Conservation (phyloP, 2,888 invertebrate genomes). For the Cataglyphis albicans region DNA sequence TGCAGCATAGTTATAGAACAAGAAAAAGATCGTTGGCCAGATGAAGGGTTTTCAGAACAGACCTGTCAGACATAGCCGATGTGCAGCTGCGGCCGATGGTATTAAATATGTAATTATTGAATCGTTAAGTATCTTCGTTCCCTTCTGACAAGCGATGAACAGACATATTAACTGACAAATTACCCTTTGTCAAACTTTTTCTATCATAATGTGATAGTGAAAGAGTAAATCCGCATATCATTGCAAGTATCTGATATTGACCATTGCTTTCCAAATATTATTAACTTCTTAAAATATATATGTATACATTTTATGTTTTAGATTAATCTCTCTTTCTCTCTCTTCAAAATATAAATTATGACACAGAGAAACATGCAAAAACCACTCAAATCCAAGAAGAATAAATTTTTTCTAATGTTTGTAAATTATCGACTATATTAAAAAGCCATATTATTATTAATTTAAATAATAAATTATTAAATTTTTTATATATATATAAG, state of each 20-base stretch:
- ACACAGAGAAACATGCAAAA: neutral
- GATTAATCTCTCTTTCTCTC: neutral
- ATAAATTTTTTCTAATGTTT: neutral
- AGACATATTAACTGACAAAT: slow-evolving; percentile 73
- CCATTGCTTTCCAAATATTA: slow-evolving; percentile 6
- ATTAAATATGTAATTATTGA: slow-evolving; percentile 76
- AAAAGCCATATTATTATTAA: neutral
- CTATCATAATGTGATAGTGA: slow-evolving; percentile 60
- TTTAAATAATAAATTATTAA: too few species aligned
- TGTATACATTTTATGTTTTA: neutral
- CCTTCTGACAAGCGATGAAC: slow-evolving; percentile 68
- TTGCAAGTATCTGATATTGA: slow-evolving; percentile 23
- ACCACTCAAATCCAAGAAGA: neutral
- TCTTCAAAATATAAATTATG: neutral
- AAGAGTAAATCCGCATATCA: slow-evolving; percentile 49
- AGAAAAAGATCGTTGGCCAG: slow-evolving; percentile 47
- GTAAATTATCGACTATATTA: neutral
- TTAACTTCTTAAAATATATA: neutral
- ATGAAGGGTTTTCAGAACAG: slow-evolving; percentile 64
- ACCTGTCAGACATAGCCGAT: slow-evolving; percentile 67
- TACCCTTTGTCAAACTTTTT: slow-evolving; percentile 59
- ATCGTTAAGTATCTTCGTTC: slow-evolving; percentile 63
- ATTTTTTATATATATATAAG: too few species aligned
- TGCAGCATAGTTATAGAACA: neutral
- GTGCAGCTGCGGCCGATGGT: slow-evolving; percentile 70